Evolutionary conservation across 2,888 invertebrate species (phyloP), one percentile per base, ranked within the genome.

Genomic region (Meandrusa payeni): DNA sequence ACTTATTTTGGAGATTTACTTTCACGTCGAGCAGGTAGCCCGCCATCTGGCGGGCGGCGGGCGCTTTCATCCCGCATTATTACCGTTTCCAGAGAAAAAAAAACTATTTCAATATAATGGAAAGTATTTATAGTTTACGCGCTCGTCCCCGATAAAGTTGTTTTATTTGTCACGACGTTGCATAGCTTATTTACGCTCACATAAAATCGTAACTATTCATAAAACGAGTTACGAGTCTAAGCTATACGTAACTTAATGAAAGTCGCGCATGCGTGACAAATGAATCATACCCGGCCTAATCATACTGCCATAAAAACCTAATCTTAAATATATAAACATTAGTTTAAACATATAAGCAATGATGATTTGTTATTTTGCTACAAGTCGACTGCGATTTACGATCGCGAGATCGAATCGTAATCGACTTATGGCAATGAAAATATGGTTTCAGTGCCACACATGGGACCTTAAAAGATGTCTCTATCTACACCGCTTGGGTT

Each of bases 81-180:
- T 75, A 74, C 69, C 66, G 76, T 77, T 75, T 76, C 76, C 76
- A 73, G n/a, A n/a, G n/a, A n/a, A n/a, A n/a, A n/a, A n/a, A n/a
- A 82, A 86, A 82, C 82, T 80, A 82, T 81, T 82, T 82, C 77
- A 80, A 78, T 78, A 78, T 76, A 66, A 82, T 76, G 76, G 70
- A 80, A 74, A 75, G 75, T 73, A 76, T 82, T 81, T 75, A 72
- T 79, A 75, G 47, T 77, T 81, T 78, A 78, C 74, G 71, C 63
- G 63, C 68, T 68, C 61, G 65, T 59, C 61, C n/a, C 72, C 73
- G 72, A 83, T 83, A 75, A 80, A 80, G 70, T 69, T 74, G 76
- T 78, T 80, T 77, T 80, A 79, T 78, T 76, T 74, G 72, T 76
- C 72, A 64, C 69, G 72, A 78, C 69, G 67, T 66, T 74, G 75